Evolutionary conservation across 1,140 invertebrate species (phyloP).

Genomic region (Helicoverpa zea): DNA sequence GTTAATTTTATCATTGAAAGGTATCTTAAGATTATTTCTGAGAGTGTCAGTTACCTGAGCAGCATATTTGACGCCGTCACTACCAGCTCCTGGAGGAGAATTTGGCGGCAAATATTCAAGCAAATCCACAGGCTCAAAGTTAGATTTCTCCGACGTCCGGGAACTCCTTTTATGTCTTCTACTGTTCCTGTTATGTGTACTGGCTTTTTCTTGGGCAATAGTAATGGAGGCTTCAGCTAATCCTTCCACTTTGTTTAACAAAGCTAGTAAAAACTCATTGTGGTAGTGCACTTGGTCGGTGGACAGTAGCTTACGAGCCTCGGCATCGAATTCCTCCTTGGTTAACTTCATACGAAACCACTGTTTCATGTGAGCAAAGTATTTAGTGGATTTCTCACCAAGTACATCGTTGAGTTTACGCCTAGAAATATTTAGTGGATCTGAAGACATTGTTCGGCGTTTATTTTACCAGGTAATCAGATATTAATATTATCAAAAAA

Average conservation of each 20-base stretch:
- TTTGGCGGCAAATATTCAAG: slow-evolving; percentile 85
- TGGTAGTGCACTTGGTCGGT: slow-evolving; percentile 92
- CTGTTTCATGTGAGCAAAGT: slow-evolving; percentile 90
- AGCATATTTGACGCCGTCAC: slow-evolving; percentile 80
- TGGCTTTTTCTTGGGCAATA: slow-evolving; percentile 84
- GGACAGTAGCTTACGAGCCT: slow-evolving; percentile 90
- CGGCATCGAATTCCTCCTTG: slow-evolving; percentile 93
- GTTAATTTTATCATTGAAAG: neutral
- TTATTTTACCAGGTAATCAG: neutral
- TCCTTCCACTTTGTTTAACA: slow-evolving; percentile 92
- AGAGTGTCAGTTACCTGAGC: slow-evolving; percentile 68
- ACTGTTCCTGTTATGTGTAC: slow-evolving; percentile 86
- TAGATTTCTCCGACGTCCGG: slow-evolving; percentile 88
- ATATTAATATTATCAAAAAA: neutral
- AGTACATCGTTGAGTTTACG: slow-evolving; percentile 88
- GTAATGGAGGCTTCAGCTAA: slow-evolving; percentile 87
- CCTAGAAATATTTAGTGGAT: slow-evolving; percentile 84
- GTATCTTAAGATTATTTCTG: neutral
- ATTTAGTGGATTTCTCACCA: slow-evolving; percentile 89
- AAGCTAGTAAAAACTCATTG: slow-evolving; percentile 93
- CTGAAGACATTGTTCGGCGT: slow-evolving; percentile 71
- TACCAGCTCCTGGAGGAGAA: slow-evolving; percentile 79
- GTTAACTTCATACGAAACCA: slow-evolving; percentile 92
- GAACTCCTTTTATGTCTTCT: slow-evolving; percentile 88
- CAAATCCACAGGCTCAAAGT: slow-evolving; percentile 88